These are phyloP conservation scores for Nezara viridula DNA, from an alignment of 2,888 invertebrate genomes.

Conservation along the genomic window DNA sequence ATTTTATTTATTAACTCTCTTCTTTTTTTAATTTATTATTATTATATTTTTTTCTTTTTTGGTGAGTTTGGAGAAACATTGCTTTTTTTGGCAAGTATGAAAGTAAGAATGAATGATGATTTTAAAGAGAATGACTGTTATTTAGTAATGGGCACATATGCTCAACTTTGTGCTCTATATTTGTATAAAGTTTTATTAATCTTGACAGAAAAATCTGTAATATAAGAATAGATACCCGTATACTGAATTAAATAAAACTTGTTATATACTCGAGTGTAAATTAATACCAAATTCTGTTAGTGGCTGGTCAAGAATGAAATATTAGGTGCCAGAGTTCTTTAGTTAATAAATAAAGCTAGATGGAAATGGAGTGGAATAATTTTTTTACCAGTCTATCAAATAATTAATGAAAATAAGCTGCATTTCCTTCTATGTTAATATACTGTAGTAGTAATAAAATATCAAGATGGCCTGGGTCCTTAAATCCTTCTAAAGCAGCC, in stretches of 20 bases:
- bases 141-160: conserved; percentile 48
- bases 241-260: conserved; percentile 48
- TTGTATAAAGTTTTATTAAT: conserved; percentile 55
- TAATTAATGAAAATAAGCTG: not conserved
- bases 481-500: conserved; percentile 16
- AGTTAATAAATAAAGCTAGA: not conserved
- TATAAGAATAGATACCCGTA: conserved; percentile 52
- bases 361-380: not conserved
- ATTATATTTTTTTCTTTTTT: not conserved
- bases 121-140: conserved; percentile 5
- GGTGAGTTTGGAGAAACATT: conserved; percentile 45
- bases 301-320: conserved; percentile 10
- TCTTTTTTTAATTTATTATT: not conserved
- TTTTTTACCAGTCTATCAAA: not conserved
- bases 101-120: conserved; percentile 35
- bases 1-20: conserved; percentile 10
- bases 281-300: conserved; percentile 30
- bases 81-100: conserved; percentile 46
- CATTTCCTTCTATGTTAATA: not conserved
- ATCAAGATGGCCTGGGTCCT: not conserved
- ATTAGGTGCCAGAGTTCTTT: not conserved
- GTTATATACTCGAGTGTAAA: conserved; percentile 29
- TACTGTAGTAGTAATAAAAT: not conserved
- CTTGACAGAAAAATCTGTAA: conserved; percentile 54
- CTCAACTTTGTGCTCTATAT: conserved; percentile 55